Base-by-base conservation (phyloP, 2,113 vertebrate species). In the Calyptommatus sinebrachiatus region DNA sequence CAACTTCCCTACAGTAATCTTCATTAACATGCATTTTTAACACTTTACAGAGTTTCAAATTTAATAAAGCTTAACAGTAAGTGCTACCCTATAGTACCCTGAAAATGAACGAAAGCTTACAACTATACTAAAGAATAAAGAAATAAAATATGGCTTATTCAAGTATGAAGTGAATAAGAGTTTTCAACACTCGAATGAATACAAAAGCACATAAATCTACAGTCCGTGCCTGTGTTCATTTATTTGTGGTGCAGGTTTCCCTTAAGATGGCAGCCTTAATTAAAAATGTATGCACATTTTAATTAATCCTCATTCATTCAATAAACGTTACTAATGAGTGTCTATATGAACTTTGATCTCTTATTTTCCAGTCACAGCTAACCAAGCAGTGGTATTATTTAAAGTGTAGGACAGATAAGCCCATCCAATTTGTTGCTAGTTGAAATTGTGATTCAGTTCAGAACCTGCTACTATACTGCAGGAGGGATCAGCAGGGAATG, bases 291-390 rank as follows among this genome's bases (percentile, higher is more conserved):
- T 78, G 66, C 18, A 18, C 29, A 21, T 60, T 45, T 60, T 20
- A 72, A 66, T 65, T 73, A 73, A 24, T 35, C 28, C 60, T 53
- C 46, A 72, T 67, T 62, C 65, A 71, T 46, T 66, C 63, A 68
- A 68, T 20, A 74, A 74, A 74, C 31, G 31, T 74, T 68, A 60
- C 68, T 67, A 57, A 67, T 60, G 16, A 53, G 68, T 28, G 35
- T 74, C 41, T 29, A 79, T 53, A 35, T 74, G 57, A 68, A 68
- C 26, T 46, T 75, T 60, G 65, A 81, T 21, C 41, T 62, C 35
- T 81, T 70, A 50, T 35, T 29, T 35, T 69, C 18, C 60, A 69
- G 50, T 68, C 26, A 69, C n/a, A 69, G 65, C 48, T n/a, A 69
- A 74, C 11, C 12, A 45, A 81, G 60, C 16, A 65, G 60, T 65